Conservation (phyloP, 2,888 invertebrate species). For the Drosophila yooni region DNA sequence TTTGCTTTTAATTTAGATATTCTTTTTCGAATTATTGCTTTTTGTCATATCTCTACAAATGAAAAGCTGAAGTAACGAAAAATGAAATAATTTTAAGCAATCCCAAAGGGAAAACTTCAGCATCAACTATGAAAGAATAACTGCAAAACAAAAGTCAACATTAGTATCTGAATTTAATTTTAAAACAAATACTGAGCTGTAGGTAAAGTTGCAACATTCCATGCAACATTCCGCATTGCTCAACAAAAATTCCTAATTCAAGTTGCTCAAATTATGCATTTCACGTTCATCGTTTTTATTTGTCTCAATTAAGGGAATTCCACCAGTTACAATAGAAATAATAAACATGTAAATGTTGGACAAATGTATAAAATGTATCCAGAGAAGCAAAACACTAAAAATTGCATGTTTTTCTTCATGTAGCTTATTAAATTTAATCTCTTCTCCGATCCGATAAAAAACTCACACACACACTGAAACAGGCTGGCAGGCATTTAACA, state of each 20-base stretch:
- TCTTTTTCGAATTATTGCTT: not conserved
- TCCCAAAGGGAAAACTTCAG: not conserved
- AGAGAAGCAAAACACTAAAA: not conserved
- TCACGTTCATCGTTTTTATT: not conserved
- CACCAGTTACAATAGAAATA: not conserved
- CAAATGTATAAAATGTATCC: not conserved
- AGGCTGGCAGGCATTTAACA: constrained; percentile 62
- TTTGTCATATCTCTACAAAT: not conserved
- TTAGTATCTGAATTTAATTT: not conserved
- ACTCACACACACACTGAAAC: constrained; percentile 1
- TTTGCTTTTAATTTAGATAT: not conserved
- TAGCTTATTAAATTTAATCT: not conserved
- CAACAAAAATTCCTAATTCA: not conserved
- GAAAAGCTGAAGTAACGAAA: not conserved
- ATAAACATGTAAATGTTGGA: not conserved
- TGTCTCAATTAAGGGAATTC: not conserved
- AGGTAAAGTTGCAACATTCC: not conserved
- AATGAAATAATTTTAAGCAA: not conserved
- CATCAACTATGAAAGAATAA: not conserved
- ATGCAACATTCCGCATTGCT: not conserved
- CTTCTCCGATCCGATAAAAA: not conserved
- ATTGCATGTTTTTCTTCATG: not conserved
- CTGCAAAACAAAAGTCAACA: not conserved
- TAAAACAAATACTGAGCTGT: not conserved
- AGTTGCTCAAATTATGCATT: not conserved